Evolutionary conservation across 2,797 vertebrate genomes (phyloP), one percentile per base, ranked within the genome.

Genomic region (Hippopotamyrus pictus): DNA sequence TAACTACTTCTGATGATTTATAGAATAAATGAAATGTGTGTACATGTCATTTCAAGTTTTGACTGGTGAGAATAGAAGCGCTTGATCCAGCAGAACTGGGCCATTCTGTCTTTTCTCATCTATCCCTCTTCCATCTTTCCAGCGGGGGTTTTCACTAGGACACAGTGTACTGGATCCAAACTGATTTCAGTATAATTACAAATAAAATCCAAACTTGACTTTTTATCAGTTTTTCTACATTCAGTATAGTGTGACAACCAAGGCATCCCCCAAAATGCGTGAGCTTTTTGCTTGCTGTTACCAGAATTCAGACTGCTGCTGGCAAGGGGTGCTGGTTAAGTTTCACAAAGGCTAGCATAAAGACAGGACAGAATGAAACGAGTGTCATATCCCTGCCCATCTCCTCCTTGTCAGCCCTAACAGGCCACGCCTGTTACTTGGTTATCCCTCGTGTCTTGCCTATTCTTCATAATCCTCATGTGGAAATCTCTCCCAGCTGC

Each of bases 81-180:
- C 76, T 44, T 7, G 14, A 84, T 44, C 33, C 6, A 59, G 29
- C 62, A 57, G 33, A 73, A 89, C 37, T 48, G 51, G 53, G 79
- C 6, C 69, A 88, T n/a, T 82, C 51, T 82, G 11, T 25, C 37
- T 51, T 48, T 73, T 5, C 19, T 25, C 29, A 53, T 12, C 76
- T 48, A 5, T 29, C 25, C 53, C 83, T 88, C 0, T 89, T 7
- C 82, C 46, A 51, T 12, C 87, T 44, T 3, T 87, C 88, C 88
- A 90, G 90, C 93, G 92, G 91, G 92, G 94, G 92, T 91, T 91
- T 84, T 90, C 90, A 41, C 91, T n/a, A 91, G 33, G 91, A 85
- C 90, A 88, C 6, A 89, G 89, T 48, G 8, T 87, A 88, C 90
- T 29, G 44, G 37, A 46, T 91, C 91, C 89, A 89, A 91, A 91